Percentiles rank a stretch among this genome's conserved stretches.
Evolutionary conservation across 2,888 invertebrate genomes (phyloP).

Genomic region (Enoplolaimus lenunculus): DNA sequence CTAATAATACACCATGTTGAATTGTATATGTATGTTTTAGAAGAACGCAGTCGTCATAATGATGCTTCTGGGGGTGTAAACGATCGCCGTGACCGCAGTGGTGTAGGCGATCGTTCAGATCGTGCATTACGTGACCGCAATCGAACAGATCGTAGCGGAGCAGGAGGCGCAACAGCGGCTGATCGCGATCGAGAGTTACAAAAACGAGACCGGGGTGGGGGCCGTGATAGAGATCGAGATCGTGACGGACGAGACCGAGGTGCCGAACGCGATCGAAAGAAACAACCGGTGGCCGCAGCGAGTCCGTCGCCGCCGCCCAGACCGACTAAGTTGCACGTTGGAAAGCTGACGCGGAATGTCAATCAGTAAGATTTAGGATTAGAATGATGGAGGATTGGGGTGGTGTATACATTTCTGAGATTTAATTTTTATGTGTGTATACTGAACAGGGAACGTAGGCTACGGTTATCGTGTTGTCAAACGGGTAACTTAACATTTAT

Average conservation of each 20-base stretch:
- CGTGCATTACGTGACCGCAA: not conserved
- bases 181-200: not conserved
- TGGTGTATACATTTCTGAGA: no score
- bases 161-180: not conserved
- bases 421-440: no score
- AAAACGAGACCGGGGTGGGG: not conserved
- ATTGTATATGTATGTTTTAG: no score
- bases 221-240: not conserved
- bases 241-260: not conserved
- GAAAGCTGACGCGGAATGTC: constrained; percentile 77
- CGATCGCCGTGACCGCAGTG: not conserved
- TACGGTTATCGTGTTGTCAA: no score
- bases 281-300: not conserved
- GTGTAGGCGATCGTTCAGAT: not conserved
- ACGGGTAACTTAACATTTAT: no score
- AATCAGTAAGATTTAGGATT: constrained; percentile 48
- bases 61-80: no score
- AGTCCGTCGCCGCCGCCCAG: constrained; percentile 57
- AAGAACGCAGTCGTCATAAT: no score
- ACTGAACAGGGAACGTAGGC: no score
- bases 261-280: not conserved
- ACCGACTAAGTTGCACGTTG: constrained; percentile 83
- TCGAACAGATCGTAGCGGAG: not conserved
- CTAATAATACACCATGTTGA: no score
- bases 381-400: no score